phyloP scores from a whole-genome alignment of 2,888 invertebrate species.

The Pachliopta kotzebuea region DNA sequence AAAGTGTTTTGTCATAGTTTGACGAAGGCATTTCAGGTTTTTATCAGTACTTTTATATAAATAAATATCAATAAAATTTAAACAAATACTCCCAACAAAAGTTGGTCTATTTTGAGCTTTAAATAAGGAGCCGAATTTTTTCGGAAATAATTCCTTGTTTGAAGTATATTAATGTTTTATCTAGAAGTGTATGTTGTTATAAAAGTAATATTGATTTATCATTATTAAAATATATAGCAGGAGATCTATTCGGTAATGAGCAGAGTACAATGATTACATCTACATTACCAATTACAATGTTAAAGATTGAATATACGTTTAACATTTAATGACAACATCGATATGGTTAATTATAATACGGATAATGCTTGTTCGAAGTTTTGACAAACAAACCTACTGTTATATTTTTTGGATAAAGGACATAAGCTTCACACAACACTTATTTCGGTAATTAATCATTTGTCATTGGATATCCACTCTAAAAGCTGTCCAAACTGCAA shows the following conservation, averaged over 20 bases:
- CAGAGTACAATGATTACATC: not conserved
- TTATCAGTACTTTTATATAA: slow-evolving; percentile 25
- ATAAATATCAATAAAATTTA: slow-evolving; percentile 1
- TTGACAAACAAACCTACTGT: slow-evolving; percentile 2
- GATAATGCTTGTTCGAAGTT: slow-evolving; percentile 6
- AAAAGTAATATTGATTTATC: slow-evolving; percentile 1
- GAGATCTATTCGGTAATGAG: not conserved
- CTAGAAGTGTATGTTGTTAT: not conserved
- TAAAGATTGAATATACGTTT: slow-evolving; percentile 4
- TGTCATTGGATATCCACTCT: not conserved
- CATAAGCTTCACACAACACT: slow-evolving; percentile 5
- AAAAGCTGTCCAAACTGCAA: slow-evolving; percentile 12
- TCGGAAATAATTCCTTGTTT: not conserved
- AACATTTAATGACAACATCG: slow-evolving; percentile 6
- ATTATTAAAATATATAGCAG: slow-evolving; percentile 1
- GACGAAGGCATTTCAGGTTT: slow-evolving; percentile 31
- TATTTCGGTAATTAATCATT: not conserved
- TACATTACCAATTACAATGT: slow-evolving; percentile 12
- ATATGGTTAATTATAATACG: slow-evolving; percentile 7
- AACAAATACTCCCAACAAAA: not conserved
- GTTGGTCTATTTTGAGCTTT: not conserved
- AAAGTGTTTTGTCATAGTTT: slow-evolving; percentile 32
- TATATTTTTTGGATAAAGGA: slow-evolving; percentile 10
- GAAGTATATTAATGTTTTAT: not conserved
- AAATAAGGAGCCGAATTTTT: not conserved